Conservation (phyloP, 1,140 invertebrate genomes). For the Pseudomyrmex dendroicus region DNA sequence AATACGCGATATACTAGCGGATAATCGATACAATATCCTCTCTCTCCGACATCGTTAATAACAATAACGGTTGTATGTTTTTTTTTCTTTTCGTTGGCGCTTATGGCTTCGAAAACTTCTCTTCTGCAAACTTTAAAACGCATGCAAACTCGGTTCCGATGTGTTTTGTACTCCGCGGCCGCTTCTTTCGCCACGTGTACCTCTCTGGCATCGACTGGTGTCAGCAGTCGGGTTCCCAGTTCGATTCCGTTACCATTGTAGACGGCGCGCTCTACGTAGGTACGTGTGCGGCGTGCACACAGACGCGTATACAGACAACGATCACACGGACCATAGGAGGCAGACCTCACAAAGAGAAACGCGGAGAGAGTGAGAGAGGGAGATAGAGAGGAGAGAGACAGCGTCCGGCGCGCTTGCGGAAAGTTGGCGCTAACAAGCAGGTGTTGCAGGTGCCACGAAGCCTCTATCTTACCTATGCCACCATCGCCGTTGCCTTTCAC, state of each 20-base stretch:
- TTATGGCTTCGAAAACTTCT: constrained; percentile 20
- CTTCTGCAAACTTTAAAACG: constrained; percentile 19
- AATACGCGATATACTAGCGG: neutral
- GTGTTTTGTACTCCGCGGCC: constrained; percentile 21
- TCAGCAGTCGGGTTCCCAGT: constrained; percentile 71
- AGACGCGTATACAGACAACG: neutral
- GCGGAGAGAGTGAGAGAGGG: neutral
- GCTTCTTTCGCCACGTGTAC: constrained; percentile 55
- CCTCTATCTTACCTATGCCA: constrained; percentile 51
- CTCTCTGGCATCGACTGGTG: constrained; percentile 60
- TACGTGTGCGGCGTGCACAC: constrained; percentile 41
- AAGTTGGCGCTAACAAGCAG: constrained; percentile 71
- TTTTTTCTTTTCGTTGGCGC: neutral
- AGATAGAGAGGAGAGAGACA: neutral
- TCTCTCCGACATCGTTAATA: constrained; percentile 9
- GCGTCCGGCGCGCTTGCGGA: constrained; percentile 54
- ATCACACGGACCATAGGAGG: constrained; percentile 42
- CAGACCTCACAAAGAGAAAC: constrained; percentile 60
- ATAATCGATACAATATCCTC: neutral
- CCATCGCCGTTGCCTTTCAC: constrained; percentile 40
- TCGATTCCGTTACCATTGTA: constrained; percentile 51
- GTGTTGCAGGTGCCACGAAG: constrained; percentile 71
- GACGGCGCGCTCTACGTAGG: constrained; percentile 9
- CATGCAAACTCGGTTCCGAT: constrained; percentile 22
- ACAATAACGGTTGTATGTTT: neutral